phyloP scores from a whole-genome alignment of 2,113 vertebrate species.

The Etia nguti region DNA sequence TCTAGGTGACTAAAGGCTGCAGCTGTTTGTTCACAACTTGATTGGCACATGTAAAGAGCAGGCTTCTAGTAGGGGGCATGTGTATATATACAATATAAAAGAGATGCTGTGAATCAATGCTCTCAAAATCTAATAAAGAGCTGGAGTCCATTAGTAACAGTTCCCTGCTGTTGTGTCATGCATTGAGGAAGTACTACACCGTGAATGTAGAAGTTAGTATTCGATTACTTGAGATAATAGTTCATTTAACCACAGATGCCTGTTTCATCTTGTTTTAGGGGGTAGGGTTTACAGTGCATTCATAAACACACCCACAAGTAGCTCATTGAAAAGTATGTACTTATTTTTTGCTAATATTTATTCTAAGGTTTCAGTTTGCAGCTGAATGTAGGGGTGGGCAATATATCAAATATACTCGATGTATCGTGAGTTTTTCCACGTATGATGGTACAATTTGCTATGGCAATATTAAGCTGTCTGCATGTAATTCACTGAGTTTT shows the following conservation, averaged over 20 bases:
- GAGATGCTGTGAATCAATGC: not conserved
- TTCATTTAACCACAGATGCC: not conserved
- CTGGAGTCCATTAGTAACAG: not conserved
- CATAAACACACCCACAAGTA: not conserved
- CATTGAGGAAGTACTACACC: not conserved
- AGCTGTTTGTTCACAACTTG: not conserved
- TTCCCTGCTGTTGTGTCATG: not conserved
- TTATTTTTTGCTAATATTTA: not conserved
- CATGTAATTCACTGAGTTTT: not conserved
- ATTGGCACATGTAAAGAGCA: not conserved
- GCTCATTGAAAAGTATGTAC: not conserved
- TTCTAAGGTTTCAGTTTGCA: not conserved
- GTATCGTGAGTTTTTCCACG: not conserved
- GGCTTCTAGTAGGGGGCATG: not conserved
- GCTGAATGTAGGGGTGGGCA: not conserved
- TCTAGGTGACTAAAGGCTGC: not conserved
- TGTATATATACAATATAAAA: not conserved
- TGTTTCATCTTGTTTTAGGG: not conserved
- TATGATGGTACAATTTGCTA: not conserved
- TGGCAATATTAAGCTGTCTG: not conserved
- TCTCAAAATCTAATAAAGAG: no score
- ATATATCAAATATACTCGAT: not conserved
- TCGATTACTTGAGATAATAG: not conserved
- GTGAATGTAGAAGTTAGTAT: not conserved
- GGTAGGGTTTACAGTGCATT: not conserved